These are phyloP conservation scores for Muscicapa striata DNA, from an alignment of 2,797 vertebrate species.

Conservation along the genomic window DNA sequence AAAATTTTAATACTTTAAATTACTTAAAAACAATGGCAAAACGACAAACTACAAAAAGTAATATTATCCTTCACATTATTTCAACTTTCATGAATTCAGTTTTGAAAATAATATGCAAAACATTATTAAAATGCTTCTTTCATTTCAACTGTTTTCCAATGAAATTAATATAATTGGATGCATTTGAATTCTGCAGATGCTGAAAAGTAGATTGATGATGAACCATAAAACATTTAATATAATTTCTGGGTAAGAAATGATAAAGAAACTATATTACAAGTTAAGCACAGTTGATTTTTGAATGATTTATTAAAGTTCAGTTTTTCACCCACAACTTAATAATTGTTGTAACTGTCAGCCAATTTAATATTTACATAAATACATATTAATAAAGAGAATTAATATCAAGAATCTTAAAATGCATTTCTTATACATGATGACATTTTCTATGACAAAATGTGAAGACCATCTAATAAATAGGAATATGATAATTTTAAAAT, in stretches of 20 bases:
- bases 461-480: neutral
- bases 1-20: slow-evolving; percentile 12
- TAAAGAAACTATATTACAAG: slow-evolving; percentile 5
- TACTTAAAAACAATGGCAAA: slow-evolving; percentile 28
- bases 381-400: neutral
- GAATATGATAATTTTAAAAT: neutral
- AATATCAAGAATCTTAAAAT: neutral
- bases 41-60: neutral
- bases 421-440: neutral
- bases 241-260: slow-evolving; percentile 34
- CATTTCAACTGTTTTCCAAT: slow-evolving; percentile 35
- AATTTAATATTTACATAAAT: neutral
- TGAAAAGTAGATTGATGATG: slow-evolving; percentile 33
- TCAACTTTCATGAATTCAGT: neutral
- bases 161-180: slow-evolving; percentile 53
- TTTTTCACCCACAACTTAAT: slow-evolving; percentile 18
- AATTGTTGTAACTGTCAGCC: neutral
- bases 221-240: slow-evolving; percentile 40
- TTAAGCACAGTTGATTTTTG: slow-evolving; percentile 11
- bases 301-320: neutral
- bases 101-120: slow-evolving; percentile 8
- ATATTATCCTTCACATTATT: slow-evolving; percentile 47
- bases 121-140: slow-evolving; percentile 29
- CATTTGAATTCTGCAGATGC: slow-evolving; percentile 21
- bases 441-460: neutral